These are phyloP conservation scores for Capricornis sumatraensis DNA, from an alignment of 2,113 vertebrate genomes.

Conservation along the genomic window DNA sequence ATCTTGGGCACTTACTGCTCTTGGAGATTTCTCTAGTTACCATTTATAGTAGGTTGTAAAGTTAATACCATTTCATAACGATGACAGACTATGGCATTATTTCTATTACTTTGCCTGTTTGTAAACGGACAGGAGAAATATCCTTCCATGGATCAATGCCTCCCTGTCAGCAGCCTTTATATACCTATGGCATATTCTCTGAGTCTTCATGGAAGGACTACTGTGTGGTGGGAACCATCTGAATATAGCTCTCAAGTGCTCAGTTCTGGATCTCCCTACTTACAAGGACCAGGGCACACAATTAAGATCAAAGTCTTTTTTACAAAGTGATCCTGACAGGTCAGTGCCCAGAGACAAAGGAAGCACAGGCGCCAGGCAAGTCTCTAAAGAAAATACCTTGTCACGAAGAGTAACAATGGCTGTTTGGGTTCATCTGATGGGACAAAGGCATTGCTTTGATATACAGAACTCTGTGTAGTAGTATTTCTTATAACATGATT, in stretches of 20 bases:
- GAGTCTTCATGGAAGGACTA: not conserved
- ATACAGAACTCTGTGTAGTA: not conserved
- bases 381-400: not conserved
- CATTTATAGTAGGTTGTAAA: not conserved
- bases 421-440: not conserved
- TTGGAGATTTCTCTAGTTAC: not conserved
- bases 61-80: not conserved
- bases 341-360: conserved; percentile 35
- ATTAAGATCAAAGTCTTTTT: conserved; percentile 32
- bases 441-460: conserved; percentile 3
- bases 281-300: not conserved
- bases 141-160: not conserved
- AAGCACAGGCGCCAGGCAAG: not conserved
- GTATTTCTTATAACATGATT: not conserved
- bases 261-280: not conserved
- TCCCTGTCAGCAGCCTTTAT: not conserved
- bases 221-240: not conserved
- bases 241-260: not conserved
- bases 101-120: not conserved
- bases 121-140: conserved; percentile 7
- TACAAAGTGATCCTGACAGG: conserved; percentile 34
- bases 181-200: not conserved
- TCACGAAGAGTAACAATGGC: not conserved
- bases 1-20: not conserved
- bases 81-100: not conserved